Conservation (phyloP, 1,140 invertebrate species). For the Trichonephila inaurata region DNA sequence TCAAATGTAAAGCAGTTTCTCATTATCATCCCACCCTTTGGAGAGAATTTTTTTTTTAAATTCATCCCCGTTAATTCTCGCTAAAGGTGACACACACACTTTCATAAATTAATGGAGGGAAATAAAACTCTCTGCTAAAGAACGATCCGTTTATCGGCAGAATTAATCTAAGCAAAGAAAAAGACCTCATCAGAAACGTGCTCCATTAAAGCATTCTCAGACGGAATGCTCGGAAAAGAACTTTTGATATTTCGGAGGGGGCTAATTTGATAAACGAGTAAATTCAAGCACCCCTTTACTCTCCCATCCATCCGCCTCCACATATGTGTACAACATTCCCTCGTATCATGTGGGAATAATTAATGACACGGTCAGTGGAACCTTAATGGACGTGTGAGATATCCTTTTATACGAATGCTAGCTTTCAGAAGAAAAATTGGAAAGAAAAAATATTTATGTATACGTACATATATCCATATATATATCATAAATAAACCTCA, state of each 20-base stretch:
- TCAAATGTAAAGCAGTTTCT: conserved; percentile 42
- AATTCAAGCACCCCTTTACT: conserved; percentile 35
- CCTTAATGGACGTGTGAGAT: conserved; percentile 74
- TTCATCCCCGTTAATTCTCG: conserved; percentile 46
- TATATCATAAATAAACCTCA: conserved; percentile 77
- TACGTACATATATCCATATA: conserved; percentile 68
- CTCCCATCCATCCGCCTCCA: not conserved
- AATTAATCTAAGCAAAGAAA: conserved; percentile 74
- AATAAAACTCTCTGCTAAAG: conserved; percentile 61
- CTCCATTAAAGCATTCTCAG: conserved; percentile 75
- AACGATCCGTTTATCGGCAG: conserved; percentile 71
- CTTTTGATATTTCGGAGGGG: conserved; percentile 74
- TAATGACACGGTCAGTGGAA: conserved; percentile 72
- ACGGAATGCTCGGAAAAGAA: conserved; percentile 68
- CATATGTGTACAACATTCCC: conserved; percentile 69
- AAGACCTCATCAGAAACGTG: conserved; percentile 73
- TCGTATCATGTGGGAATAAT: conserved; percentile 76
- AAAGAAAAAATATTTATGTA: conserved; percentile 66
- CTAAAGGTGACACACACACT: conserved; percentile 58
- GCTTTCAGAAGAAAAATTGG: conserved; percentile 58
- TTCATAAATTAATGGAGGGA: conserved; percentile 73
- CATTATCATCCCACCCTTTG: conserved; percentile 53
- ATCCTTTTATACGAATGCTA: conserved; percentile 76
- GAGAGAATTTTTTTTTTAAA: not conserved
- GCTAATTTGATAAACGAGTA: conserved; percentile 77